Evolutionary conservation across 1,140 invertebrate genomes (phyloP), one percentile per base, ranked within the genome.

Genomic region (Planococcus citri): DNA sequence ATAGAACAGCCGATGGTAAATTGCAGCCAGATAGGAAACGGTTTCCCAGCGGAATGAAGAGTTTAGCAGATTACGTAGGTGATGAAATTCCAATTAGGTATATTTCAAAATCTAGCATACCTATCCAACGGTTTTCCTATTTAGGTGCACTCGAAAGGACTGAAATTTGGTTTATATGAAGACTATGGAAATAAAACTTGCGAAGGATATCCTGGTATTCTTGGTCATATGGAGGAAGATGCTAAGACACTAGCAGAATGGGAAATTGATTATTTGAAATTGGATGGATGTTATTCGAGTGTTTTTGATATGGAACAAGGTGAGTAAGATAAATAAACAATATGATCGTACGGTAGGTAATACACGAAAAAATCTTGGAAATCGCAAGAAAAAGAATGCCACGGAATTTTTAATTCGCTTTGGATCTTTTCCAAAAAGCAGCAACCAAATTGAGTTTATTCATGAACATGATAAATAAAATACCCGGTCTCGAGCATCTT

Each of bases 91-190:
- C 21, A 68, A 25, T 68, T 73, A 60, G 57, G 12, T 33, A 67
- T 4, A 24, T 1, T 22, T 68, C 33, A 14, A 6, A 6, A 37
- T 37, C 22, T 70, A 57, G 8, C 3, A 24, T 24, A 24, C 17
- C 3, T 24, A 9, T 64, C 17, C 3, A 20, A 25, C 24, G 9
- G 2, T 64, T 24, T 64, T 14, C 51, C 20, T 17, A 74, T 79
- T 29, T 78, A 97, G 94, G 84, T 98, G 73, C 95, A 98, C 81
- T 85, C 86, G 8, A 91, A 90, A 80, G 94, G 92, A 60, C 80
- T 98, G 1, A 97, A 97, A 79, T 93, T 98, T 76, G 96, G 95
- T 21, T 96, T 98, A 71, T 98, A 98, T 77, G 93, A 96, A 78
- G 95, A 98, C 78, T 97, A 90, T 80, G 96, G 96, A 1, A 94